Conservation (phyloP, 1,140 invertebrate species). For the Spodoptera frugiperda region DNA sequence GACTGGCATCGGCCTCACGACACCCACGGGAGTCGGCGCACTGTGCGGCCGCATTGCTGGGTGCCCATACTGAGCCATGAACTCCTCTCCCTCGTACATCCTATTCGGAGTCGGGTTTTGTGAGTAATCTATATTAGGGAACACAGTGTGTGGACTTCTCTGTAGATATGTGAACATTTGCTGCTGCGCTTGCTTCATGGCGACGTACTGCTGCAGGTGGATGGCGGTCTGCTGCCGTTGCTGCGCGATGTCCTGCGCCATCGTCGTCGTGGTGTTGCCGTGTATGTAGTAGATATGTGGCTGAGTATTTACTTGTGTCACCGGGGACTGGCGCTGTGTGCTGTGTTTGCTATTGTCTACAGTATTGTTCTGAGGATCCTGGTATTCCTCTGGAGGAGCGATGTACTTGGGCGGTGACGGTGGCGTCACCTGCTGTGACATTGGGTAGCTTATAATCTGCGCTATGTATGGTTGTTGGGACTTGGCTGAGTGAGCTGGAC, state of each 20-base stretch:
- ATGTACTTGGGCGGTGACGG: slow-evolving; percentile 81
- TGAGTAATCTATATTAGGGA: slow-evolving; percentile 73
- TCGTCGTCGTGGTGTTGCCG: slow-evolving; percentile 64
- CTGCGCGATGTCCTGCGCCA: slow-evolving; percentile 72
- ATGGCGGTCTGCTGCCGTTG: slow-evolving; percentile 84
- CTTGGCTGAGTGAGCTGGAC: slow-evolving; percentile 80
- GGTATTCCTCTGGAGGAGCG: slow-evolving; percentile 81
- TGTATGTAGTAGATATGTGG: slow-evolving; percentile 83
- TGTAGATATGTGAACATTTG: slow-evolving; percentile 82
- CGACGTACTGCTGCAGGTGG: slow-evolving; percentile 84
- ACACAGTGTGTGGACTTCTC: slow-evolving; percentile 77
- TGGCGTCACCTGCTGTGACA: slow-evolving; percentile 81
- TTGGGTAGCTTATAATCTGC: slow-evolving; percentile 83
- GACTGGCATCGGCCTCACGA: slow-evolving; percentile 73
- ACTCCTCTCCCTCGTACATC: slow-evolving; percentile 75
- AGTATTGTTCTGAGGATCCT: slow-evolving; percentile 76
- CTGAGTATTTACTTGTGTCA: slow-evolving; percentile 71
- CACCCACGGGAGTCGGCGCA: slow-evolving; percentile 73
- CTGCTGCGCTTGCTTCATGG: slow-evolving; percentile 86
- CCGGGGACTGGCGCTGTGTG: slow-evolving; percentile 61
- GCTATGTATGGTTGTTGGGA: slow-evolving; percentile 83
- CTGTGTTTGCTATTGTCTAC: slow-evolving; percentile 73
- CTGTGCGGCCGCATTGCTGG: slow-evolving; percentile 77
- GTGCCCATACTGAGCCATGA: slow-evolving; percentile 69
- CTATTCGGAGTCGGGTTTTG: slow-evolving; percentile 64